A percentile compares a stretch with the other conserved stretches of the same genome.
Conservation (phyloP, 35 echinoderm and acorn worm genomes). For the Strongylocentrotus purpuratus region DNA sequence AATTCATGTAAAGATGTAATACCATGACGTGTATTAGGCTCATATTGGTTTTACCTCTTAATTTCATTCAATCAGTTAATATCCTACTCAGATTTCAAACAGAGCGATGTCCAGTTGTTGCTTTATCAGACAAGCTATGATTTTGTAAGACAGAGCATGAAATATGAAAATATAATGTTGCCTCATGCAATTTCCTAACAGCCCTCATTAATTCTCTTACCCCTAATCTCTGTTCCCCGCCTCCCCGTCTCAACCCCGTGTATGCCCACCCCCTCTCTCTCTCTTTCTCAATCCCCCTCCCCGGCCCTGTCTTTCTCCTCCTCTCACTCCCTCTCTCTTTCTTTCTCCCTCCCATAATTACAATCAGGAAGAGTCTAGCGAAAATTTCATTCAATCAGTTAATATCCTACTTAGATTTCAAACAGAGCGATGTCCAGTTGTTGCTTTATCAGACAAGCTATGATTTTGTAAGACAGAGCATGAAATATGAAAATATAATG, state of each 20-base stretch:
- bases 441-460: too few species aligned
- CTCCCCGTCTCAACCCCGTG: background rate
- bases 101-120: background rate
- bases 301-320: background rate
- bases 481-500: background rate
- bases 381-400: background rate
- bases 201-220: background rate
- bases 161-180: background rate
- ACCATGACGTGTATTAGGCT: too few species aligned
- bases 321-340: background rate
- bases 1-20: too few species aligned
- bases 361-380: background rate
- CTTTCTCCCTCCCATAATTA: background rate
- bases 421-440: too few species aligned
- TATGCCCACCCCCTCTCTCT: background rate
- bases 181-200: background rate
- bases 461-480: background rate
- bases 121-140: too few species aligned
- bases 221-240: background rate
- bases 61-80: background rate
- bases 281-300: background rate
- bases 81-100: too few species aligned
- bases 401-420: background rate
- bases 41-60: too few species aligned
- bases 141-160: background rate